Evolutionary conservation across 30 jellyfish, hydroid and myxozoan genomes (phyloP), one percentile per base, ranked within the genome.

Genomic region (Chrysaora quinquecirrha): DNA sequence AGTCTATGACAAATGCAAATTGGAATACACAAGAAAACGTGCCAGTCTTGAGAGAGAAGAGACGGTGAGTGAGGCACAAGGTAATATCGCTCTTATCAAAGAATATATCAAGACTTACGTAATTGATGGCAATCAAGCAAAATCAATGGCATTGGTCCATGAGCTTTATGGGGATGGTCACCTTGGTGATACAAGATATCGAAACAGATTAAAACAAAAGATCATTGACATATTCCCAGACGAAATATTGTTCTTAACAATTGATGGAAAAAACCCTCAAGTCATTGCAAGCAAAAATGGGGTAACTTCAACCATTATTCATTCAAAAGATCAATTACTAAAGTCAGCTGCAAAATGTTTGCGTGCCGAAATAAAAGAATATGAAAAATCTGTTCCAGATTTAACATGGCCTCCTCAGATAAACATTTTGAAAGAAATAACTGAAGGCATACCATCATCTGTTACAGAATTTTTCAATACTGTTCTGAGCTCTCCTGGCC

Each of bases 341-440:
- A 25, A 34, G 30, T 21, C 77, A 50, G 87, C 87, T 48, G 87
- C 87, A 31, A 73, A 50, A 16, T 52, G 25, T 10, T 24, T 75
- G 18, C 78, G 82, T 30, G 61, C 19, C 23, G 87, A 75, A n/a
- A 75, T 75, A 2, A 30, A 31, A 56, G 48, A 54, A n/a, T 56
- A 48, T 75, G 48, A 34, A 1, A 24, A 52, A 1, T 1, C 22
- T 0, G 25, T 23, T 31, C 52, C 84, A 24, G 43, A 75, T 31
- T 24, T 30, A 48, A 75, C 33, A 25, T 54, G 82, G 82, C 82
- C 82, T 48, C 82, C 61, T 0, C 48, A 24, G 25, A 27, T 48
- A 11, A 77, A 73, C 1, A 22, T n/a, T 21, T 43, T 73, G 1
- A 47, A 2, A 14, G 29, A 20, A 21, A 48, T 4, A 4, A 77